Base-by-base conservation (phyloP, 2,888 invertebrate genomes). In the Acrocyrtus sp. region DNA sequence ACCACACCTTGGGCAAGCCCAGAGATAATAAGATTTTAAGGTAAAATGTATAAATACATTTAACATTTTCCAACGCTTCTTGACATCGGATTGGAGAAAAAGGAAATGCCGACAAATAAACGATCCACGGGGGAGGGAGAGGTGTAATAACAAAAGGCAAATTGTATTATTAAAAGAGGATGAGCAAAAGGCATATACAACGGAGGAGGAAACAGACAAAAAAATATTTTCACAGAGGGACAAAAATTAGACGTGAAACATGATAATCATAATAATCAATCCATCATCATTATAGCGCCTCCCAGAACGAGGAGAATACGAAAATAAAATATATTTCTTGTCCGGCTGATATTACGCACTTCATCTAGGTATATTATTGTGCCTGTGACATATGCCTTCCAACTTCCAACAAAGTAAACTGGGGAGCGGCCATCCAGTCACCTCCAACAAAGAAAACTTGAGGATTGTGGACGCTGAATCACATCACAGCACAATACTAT, bases 1-100 rank as follows among this genome's bases (percentile, higher is more conserved):
- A 62, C 69, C 69, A 70, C 69, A 70, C 69, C 69, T 70, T 70
- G 69, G 69, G 62, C 69, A 62, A 70, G 62, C 61, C 57, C 61
- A n/a, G 68, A 57, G 69, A 70, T 70, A 70, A 70, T 70, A 62
- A 62, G n/a, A 48, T 70, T 70, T 50, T 47, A 69, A 61, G n/a
- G n/a, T n/a, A n/a, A n/a, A n/a, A n/a, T n/a, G n/a, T n/a, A n/a
- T n/a, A n/a, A n/a, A n/a, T n/a, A n/a, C 60, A 60, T 60, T 61
- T 69, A 69, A 61, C 57, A 69, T 61, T 60, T 53, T 69, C 61
- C 61, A 69, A 69, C 61, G 68, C 68, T 61, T 69, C 60, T 24
- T 58, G 68, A 68, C 60, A 53, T 29, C 27, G 1, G 24, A 6
- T 26, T 70, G n/a, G n/a, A n/a, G n/a, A n/a, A n/a, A 54, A 70